These are phyloP conservation scores for Riptortus pedestris DNA, from an alignment of 1,140 invertebrate species.

Conservation along the genomic window DNA sequence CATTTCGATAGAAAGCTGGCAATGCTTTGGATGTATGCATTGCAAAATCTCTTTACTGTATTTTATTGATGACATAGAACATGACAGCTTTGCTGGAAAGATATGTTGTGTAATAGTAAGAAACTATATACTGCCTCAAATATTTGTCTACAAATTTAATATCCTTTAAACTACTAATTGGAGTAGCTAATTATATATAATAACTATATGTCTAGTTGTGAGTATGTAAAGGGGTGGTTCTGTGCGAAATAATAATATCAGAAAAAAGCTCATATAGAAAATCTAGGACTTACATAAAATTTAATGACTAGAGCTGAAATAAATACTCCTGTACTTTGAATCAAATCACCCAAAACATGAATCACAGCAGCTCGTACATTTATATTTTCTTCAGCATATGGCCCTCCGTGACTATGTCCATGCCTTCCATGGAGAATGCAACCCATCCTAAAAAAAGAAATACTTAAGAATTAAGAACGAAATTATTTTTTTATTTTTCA, in stretches of 20 bases:
- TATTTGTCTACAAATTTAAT: too few species aligned
- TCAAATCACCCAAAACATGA: constrained; percentile 82
- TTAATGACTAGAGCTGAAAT: constrained; percentile 74
- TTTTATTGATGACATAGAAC: too few species aligned
- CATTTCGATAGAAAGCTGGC: too few species aligned
- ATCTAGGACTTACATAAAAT: constrained; percentile 52
- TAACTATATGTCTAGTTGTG: too few species aligned
- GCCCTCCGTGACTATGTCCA: constrained; percentile 31
- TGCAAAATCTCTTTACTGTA: too few species aligned
- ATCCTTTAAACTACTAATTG: too few species aligned
- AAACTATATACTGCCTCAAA: too few species aligned
- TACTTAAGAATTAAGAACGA: background rate
- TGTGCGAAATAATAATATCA: background rate
- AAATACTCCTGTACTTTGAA: constrained; percentile 80
- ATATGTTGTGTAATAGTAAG: too few species aligned
- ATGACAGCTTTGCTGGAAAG: too few species aligned
- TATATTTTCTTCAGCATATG: constrained; percentile 48
- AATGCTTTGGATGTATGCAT: too few species aligned
- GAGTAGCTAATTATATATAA: too few species aligned
- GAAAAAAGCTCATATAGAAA: background rate
- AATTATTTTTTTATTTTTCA: background rate
- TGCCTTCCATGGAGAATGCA: constrained; percentile 54
- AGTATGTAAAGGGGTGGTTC: too few species aligned
- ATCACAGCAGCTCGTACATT: constrained; percentile 83
- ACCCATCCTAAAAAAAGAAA: constrained; percentile 50